Evolutionary conservation across 2,797 vertebrate genomes (phyloP), one percentile per base, ranked within the genome.

Genomic region (Gymnodraco acuticeps): DNA sequence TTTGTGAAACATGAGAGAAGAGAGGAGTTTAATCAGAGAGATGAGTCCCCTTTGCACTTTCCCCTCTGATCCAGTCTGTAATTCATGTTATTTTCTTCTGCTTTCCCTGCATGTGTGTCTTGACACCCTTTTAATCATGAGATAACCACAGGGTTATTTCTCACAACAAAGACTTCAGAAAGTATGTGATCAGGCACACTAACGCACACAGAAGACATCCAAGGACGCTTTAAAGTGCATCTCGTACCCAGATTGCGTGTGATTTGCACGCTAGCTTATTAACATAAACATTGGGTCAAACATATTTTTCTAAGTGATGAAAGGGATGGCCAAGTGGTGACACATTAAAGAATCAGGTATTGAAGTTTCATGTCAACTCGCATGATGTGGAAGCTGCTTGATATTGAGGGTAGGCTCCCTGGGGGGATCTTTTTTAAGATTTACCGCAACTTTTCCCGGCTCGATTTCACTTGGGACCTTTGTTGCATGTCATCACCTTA

Each of bases 41-140:
- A 87, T 71, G 56, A 87, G 54, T 12, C 52, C 16, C 15, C 64
- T 88, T 67, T 83, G 70, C 80, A 88, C 86, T 81, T 86, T 84
- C 75, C 63, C 73, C 80, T 88, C 79, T 90, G 84, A 83, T 87
- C 73, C 60, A 53, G 79, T 58, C 86, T 82, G 67, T 89, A 89
- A 90, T 87, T 88, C 73, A 82, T 42, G 70, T 63, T 9, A 9
- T 38, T 38, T 9, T 38, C 7, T 38, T 38, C 6, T 38, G 33
- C 33, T 38, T 38, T 38, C 33, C 41, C n/a, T 42, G 64, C 86
- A 72, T 80, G 66, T 80, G 31, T 66, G 19, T 78, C 45, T 66
- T 81, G 76, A 83, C 77, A 77, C 64, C 60, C 77, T 87, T 90
- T 87, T 88, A 87, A 90, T 90, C 90, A 81, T 20, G 20, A 48